Conservation (phyloP, 2,888 invertebrate genomes). For the Notocelia uddmanniana region DNA sequence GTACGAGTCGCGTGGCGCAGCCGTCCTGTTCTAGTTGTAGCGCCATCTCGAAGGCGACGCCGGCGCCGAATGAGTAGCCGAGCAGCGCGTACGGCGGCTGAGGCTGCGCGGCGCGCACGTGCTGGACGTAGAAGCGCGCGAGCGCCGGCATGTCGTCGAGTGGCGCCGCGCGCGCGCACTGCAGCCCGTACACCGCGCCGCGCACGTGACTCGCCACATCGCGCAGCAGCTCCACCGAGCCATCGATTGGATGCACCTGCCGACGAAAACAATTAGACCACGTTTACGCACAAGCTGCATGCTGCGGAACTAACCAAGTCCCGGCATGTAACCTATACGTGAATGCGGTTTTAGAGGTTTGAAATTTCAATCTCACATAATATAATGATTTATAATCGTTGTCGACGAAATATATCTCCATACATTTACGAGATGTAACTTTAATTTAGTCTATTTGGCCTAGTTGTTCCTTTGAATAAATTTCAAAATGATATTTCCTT, state of each 20-base stretch:
- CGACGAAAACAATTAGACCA: too few relatives aligned
- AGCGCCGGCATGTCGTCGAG: conserved; percentile 89
- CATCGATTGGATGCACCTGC: conserved; percentile 94
- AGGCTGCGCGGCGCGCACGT: conserved; percentile 91
- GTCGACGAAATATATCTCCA: too few relatives aligned
- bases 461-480: too few relatives aligned
- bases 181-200: conserved; percentile 94
- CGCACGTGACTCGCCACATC: conserved; percentile 90
- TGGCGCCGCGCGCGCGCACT: conserved; percentile 93
- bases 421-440: too few relatives aligned
- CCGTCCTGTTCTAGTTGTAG: conserved; percentile 90
- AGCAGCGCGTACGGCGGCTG: conserved; percentile 94
- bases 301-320: too few relatives aligned
- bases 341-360: too few relatives aligned
- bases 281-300: too few relatives aligned
- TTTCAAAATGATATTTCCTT: too few relatives aligned
- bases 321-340: too few relatives aligned
- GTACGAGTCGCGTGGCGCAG: conserved; percentile 87
- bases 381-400: too few relatives aligned
- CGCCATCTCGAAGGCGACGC: conserved; percentile 98
- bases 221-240: conserved; percentile 90
- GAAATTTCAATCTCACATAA: too few relatives aligned
- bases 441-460: too few relatives aligned
- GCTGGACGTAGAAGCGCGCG: conserved; percentile 89
- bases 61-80: conserved; percentile 98